Conservation (phyloP, 2,113 vertebrate species). For the Menidia beryllina region DNA sequence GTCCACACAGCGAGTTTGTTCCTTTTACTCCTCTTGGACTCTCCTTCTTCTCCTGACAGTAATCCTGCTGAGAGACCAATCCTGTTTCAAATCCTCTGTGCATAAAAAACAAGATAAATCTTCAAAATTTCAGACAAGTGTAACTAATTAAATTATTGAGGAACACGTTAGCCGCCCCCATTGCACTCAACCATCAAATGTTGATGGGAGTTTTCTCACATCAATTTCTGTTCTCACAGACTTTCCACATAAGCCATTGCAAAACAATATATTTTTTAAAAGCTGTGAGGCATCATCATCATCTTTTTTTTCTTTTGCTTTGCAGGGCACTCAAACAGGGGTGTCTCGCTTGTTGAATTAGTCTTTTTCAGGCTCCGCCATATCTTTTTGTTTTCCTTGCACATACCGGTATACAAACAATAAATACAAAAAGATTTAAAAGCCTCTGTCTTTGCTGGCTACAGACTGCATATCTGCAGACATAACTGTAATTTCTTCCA, state of each 20-base stretch:
- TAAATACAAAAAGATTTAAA: background rate
- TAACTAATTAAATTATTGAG: no score
- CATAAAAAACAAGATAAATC: background rate
- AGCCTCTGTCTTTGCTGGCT: background rate
- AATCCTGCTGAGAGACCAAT: background rate
- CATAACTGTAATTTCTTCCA: background rate
- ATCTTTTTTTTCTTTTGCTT: no score
- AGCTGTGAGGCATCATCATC: no score
- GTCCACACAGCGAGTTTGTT: background rate
- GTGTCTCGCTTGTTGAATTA: background rate
- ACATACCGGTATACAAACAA: background rate
- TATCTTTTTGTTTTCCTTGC: background rate
- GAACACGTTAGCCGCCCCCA: no score
- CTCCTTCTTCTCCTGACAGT: background rate
- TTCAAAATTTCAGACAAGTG: no score
- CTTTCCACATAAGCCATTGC: no score
- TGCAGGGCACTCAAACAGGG: background rate
- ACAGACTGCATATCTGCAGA: conserved; percentile 24
- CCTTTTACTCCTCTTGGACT: background rate
- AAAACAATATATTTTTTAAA: no score
- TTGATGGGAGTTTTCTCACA: no score
- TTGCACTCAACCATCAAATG: no score
- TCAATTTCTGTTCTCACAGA: no score
- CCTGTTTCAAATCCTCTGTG: background rate
- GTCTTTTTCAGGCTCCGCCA: background rate